Base-by-base conservation (phyloP, 2,888 invertebrate species). In the Spisula subtruncata region DNA sequence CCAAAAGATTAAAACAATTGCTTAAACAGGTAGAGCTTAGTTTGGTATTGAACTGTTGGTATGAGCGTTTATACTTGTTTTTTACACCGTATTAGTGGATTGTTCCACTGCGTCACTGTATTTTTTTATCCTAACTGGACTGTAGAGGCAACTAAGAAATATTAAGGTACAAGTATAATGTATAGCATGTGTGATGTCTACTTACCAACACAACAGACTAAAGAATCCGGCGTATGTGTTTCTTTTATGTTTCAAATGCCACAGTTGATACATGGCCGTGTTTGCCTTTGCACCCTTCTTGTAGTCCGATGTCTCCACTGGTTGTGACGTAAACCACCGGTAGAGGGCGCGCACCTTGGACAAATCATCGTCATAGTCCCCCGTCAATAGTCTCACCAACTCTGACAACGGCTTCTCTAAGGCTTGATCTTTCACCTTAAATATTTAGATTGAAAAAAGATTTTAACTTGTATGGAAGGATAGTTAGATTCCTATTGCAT, bases 171-270 rank as follows among this genome's bases (percentile, higher is more conserved):
- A 5, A 41, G 2, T 41, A 41, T 41, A 5, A 41, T 41, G 2
- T 5, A 5, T 41, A 41, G 2, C 8, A 41, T 41, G n/a, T 41
- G 8, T 41, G 2, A 41, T 41, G 41, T 14, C 25, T 12, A 88
- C 92, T 83, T 91, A 96, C 94, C 94, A 93, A 93, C 95, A 95
- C 83, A 96, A 90, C 14, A 93, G 92, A 82, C 93, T 93, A 81
- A 95, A 93, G 8, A 96, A 92, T 83, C 95, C 95, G 18, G 96
- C 95, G 86, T 96, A 95, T 87, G 95, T 96, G 29, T 95, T 95
- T 89, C 95, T 93, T 83, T 93, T 92, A 88, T 94, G 93, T 81
- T 95, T 94, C 8, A 96, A 94, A 84, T 94, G 92, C 92, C 94
- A 94, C 35, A 96, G 91, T 85, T 95, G 95, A 83, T 94, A 94